These are phyloP conservation scores for Nymphalis urticae DNA, from an alignment of 2,888 invertebrate species.

Conservation along the genomic window DNA sequence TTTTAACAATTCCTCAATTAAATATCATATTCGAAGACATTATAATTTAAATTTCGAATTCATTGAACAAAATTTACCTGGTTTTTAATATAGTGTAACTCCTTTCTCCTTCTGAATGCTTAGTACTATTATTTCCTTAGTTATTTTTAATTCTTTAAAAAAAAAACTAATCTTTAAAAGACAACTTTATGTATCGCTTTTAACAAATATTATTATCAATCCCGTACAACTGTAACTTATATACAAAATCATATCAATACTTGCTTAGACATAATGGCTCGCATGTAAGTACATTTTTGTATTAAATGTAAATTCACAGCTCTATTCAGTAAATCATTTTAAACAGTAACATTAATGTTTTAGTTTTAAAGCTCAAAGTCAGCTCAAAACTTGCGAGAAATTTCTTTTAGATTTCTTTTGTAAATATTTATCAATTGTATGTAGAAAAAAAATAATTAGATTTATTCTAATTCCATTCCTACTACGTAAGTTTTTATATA, in stretches of 20 bases:
- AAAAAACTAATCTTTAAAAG: background rate
- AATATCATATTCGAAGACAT: too few relatives aligned
- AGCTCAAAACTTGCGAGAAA: conserved; percentile 66
- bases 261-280: conserved; percentile 40
- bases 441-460: conserved; percentile 45
- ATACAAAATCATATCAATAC: conserved; percentile 29
- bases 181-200: background rate
- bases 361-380: conserved; percentile 79
- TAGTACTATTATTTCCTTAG: background rate
- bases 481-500: conserved; percentile 63
- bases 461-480: conserved; percentile 65
- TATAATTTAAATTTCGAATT: background rate
- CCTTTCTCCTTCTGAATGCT: background rate
- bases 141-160: background rate
- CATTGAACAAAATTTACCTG: background rate
- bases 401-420: conserved; percentile 47
- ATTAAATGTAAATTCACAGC: conserved; percentile 42
- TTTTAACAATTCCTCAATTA: too few relatives aligned
- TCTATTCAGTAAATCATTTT: conserved; percentile 37
- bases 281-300: conserved; percentile 56
- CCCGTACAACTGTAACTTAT: conserved; percentile 14
- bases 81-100: background rate
- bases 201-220: background rate
- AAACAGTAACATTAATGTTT: conserved; percentile 43
- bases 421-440: conserved; percentile 57